Evolutionary conservation across 1,140 invertebrate species (phyloP).

Genomic region (Nixonia krombeini): DNA sequence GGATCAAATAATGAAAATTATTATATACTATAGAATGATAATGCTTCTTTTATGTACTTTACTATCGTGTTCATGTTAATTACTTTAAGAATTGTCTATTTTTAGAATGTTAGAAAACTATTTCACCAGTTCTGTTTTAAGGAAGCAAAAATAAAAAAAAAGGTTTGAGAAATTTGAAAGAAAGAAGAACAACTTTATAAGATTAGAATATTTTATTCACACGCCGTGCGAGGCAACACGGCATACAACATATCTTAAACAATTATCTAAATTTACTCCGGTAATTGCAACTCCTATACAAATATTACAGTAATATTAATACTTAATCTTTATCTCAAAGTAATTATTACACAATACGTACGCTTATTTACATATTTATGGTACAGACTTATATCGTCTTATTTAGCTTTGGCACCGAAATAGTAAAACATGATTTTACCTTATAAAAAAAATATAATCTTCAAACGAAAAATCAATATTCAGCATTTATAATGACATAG

Average conservation of each 20-base stretch:
- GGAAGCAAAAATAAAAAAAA: no score
- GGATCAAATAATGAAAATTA: no score
- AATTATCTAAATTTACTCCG: conserved; percentile 59
- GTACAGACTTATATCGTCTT: conserved; percentile 47
- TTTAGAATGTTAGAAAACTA: no score
- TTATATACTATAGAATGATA: no score
- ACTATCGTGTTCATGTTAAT: no score
- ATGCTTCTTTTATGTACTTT: no score
- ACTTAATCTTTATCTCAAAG: conserved; percentile 41
- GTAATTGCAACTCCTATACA: conserved; percentile 62
- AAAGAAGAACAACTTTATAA: conserved; percentile 7
- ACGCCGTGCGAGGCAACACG: conserved; percentile 52
- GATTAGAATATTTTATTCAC: conserved; percentile 54
- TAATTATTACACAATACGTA: conserved; percentile 42
- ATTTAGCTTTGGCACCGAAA: conserved; percentile 52
- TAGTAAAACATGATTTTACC: conserved; percentile 22
- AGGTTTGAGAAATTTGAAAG: no score
- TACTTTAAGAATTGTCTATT: no score
- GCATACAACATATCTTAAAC: conserved; percentile 58
- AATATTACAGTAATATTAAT: conserved; percentile 62
- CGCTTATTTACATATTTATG: conserved; percentile 63
- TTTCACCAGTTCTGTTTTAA: no score
- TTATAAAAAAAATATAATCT: conserved; percentile 16
- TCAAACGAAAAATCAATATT: conserved; percentile 13
- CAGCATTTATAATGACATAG: background rate